These are phyloP conservation scores for Symphodus melops DNA, from an alignment of 2,113 vertebrate species.

Conservation along the genomic window DNA sequence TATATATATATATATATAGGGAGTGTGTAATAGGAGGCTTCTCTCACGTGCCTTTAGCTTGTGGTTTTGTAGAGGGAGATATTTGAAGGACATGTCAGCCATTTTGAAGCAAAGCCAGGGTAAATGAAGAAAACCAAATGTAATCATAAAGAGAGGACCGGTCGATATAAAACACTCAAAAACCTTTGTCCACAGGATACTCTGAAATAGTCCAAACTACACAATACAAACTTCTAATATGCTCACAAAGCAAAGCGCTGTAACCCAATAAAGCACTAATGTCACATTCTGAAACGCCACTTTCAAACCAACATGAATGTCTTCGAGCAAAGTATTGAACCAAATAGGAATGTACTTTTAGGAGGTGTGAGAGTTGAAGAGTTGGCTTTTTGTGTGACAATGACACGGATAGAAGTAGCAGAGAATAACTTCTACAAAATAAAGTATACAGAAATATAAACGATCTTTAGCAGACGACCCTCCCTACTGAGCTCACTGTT, in stretches of 20 bases:
- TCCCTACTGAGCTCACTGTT: not conserved
- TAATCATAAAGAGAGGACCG: slow-evolving; percentile 40
- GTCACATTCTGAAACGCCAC: slow-evolving; percentile 33
- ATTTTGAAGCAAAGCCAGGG: slow-evolving; percentile 41
- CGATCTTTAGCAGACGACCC: not conserved
- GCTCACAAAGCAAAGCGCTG: not conserved
- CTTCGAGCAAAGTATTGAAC: slow-evolving; percentile 56
- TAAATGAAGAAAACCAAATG: slow-evolving; percentile 3
- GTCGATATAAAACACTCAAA: slow-evolving; percentile 7
- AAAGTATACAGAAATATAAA: not conserved
- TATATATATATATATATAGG: not conserved
- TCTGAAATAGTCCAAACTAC: not conserved
- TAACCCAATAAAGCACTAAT: not conserved
- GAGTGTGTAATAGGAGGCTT: slow-evolving; percentile 58
- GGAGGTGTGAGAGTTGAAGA: slow-evolving; percentile 10
- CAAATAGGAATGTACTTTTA: slow-evolving; percentile 67
- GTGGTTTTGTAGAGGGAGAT: slow-evolving; percentile 21
- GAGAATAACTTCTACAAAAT: slow-evolving; percentile 6
- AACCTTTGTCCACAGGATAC: not conserved
- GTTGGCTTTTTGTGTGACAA: slow-evolving; percentile 30
- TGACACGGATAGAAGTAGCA: slow-evolving; percentile 22
- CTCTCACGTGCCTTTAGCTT: slow-evolving; percentile 75
- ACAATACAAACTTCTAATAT: not conserved
- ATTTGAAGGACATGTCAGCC: slow-evolving; percentile 40
- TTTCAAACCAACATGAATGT: slow-evolving; percentile 54